Base-by-base conservation (phyloP, 1,140 invertebrate species). In the Pseudomyrmex cubaensis region DNA sequence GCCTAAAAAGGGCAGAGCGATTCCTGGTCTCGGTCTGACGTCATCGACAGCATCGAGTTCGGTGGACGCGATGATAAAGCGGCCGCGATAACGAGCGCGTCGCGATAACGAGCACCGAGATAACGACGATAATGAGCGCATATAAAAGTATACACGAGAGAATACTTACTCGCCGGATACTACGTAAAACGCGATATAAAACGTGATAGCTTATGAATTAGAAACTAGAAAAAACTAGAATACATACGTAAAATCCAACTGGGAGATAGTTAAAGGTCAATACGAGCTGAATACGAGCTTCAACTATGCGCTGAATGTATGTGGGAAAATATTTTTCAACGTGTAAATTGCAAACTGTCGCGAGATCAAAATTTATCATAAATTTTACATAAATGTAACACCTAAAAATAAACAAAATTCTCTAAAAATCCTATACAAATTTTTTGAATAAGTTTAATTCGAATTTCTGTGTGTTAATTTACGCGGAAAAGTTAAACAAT, bases 1-100 rank as follows among this genome's bases (percentile, higher is more conserved):
- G 12, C 76, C 46, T 80, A 72, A 80, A 80, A 80, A 72, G 76
- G 76, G 12, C 44, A 44, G 56, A 72, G 22, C 66, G 20, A 15
- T 64, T 57, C 54, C 20, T 20, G 35, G 4, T 9, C 54, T 13
- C 67, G 20, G 1, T 8, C 25, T 80, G 76, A 72, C 76, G 22
- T 80, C 76, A 80, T 12, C 20, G 44, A 15, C 9, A 15, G 9
- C 25, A 2, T 48, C n/a, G 9, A 35, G 46, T 69, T 70, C 76
- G 44, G 35, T n/a, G 9, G 15, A 20, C 52, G 20, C 13, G 35
- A 35, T 78, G 63, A 78, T 78, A 78, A 35, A 78, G 54, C 54
- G 22, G 22, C 10, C 8, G 12, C n/a, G 57, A 2, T 69, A 64
- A 78, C 69, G 57, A 78, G 64, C 54, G 44, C 7, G 2, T 12